phyloP scores from a whole-genome alignment of 1,140 invertebrate genomes.

The Campoletis sonorensis region DNA sequence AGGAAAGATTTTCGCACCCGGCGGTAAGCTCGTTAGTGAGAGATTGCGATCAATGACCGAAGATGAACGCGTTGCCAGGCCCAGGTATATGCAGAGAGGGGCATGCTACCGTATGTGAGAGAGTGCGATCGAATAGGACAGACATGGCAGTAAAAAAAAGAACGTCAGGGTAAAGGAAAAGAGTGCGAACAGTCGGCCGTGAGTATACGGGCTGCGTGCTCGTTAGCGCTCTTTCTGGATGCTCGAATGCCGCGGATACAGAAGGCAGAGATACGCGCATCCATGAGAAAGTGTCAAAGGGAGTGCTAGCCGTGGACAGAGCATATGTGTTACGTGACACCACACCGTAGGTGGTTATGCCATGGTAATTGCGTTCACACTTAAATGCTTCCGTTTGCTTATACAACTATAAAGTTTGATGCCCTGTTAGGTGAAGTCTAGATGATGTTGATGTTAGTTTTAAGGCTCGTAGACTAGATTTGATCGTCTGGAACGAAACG shows the following conservation, averaged over 20 bases:
- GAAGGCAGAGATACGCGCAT: conserved; percentile 5
- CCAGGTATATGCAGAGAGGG: conserved; percentile 50
- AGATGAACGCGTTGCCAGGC: conserved; percentile 72
- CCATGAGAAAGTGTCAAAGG: not conserved
- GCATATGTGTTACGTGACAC: conserved; percentile 70
- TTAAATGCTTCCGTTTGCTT: conserved; percentile 63
- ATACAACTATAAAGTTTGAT: conserved; percentile 56
- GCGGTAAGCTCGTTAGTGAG: conserved; percentile 72
- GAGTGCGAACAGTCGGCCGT: conserved; percentile 52
- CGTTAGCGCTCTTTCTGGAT: conserved; percentile 63
- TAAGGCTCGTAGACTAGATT: not conserved
- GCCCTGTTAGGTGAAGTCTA: conserved; percentile 9
- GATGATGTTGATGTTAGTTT: not conserved
- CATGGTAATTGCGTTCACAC: conserved; percentile 73
- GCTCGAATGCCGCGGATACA: conserved; percentile 35
- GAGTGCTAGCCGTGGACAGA: conserved; percentile 22
- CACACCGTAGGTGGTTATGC: conserved; percentile 69
- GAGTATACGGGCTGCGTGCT: conserved; percentile 54
- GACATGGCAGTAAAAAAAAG: conserved; percentile 24
- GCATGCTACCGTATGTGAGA: conserved; percentile 25
- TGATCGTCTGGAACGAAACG: not conserved
- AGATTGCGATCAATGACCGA: conserved; percentile 75
- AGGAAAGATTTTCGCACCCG: conserved; percentile 70
- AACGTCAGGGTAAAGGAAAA: conserved; percentile 34
- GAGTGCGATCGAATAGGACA: not conserved